These are phyloP conservation scores for Lottia scabra DNA, from an alignment of 2,888 invertebrate genomes.

Conservation along the genomic window DNA sequence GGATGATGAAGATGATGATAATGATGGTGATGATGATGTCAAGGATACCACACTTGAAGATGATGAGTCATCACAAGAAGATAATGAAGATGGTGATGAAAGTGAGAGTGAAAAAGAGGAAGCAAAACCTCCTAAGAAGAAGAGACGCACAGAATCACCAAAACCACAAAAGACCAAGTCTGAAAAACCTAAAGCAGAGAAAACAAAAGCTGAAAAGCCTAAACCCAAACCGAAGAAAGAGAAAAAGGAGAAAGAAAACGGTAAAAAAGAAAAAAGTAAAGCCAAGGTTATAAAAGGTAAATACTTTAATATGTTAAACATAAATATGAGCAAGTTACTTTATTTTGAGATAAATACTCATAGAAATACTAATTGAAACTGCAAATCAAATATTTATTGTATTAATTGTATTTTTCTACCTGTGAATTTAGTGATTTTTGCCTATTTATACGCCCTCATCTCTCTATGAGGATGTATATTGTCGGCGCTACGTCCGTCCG, in stretches of 20 bases:
- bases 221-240: conserved; percentile 23
- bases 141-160: conserved; percentile 12
- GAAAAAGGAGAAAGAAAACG: conserved; percentile 41
- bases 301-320: conserved; percentile 22
- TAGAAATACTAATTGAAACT: no score
- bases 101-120: conserved; percentile 44
- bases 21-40: conserved; percentile 37
- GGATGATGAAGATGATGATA: conserved; percentile 41
- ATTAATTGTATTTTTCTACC: no score
- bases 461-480: no score
- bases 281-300: conserved; percentile 23
- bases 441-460: no score
- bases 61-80: conserved; percentile 34
- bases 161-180: no score
- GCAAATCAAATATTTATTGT: no score
- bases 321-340: no score
- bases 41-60: conserved; percentile 37
- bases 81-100: conserved; percentile 39
- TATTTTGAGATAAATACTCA: no score
- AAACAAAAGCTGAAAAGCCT: conserved; percentile 29
- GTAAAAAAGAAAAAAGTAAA: conserved; percentile 56
- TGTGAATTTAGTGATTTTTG: no score
- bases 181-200: conserved; percentile 28
- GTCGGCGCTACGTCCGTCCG: no score
- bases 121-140: conserved; percentile 14